Base-by-base conservation (phyloP, 2,797 vertebrate genomes). In the Falco concolor region DNA sequence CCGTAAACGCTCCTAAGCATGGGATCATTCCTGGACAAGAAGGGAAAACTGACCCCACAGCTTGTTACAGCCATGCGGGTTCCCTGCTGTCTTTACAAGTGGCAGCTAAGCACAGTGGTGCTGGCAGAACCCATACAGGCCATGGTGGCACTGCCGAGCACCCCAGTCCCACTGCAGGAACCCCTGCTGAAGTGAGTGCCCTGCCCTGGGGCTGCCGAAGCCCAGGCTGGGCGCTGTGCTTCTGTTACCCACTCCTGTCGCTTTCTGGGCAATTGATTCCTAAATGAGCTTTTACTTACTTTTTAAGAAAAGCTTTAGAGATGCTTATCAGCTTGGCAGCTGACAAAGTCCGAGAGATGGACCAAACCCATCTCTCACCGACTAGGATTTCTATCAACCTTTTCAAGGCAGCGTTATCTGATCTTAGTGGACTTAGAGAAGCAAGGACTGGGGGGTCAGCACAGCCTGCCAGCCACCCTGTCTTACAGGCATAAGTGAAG, bases 141-240 rank as follows among this genome's bases (percentile, higher is more conserved):
- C 70, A 5, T 38, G 36, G 36, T 38, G 40, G 40, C 9, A 5
- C 24, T 20, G 8, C 69, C 36, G 30, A 56, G 27, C 53, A 57
- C 14, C 36, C 19, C 3, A 19, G 24, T 47, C 52, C 20, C 0
- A 0, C 0, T 16, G 13, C 7, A 4, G 80, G 40, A 75, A n/a
- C n/a, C 80, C 1, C 0, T 2, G 6, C 22, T 15, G 44, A 34
- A 59, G 53, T 0, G 0, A 16, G 22, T 3, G 1, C 24, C 49
- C 38, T 81, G 32, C 42, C 61, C 42, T 16, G 30, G 74, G 61
- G 52, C 56, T 60, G 8, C 38, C 1, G 11, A 64, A 92, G 32
- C 38, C 61, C 14, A 6, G 25, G 27, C 12, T 30, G 40, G 17
- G 13, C 79, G 23, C 52, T 0, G 0, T 44, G 28, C 23, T 59